Conservation (phyloP, 2,888 invertebrate species). For the Capitulum mitella region DNA sequence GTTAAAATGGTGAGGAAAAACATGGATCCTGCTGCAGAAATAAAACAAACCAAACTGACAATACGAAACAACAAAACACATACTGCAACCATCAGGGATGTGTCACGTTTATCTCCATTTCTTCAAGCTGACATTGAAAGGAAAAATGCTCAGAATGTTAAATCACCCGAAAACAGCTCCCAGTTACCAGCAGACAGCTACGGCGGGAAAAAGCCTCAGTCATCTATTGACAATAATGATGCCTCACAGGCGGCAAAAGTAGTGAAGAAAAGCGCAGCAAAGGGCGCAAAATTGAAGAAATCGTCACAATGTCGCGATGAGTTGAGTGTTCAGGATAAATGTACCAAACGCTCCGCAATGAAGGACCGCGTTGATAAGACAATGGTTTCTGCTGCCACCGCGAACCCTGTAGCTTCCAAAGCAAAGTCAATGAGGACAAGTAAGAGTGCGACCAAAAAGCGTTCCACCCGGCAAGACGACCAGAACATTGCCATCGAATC, state of each 20-base stretch:
- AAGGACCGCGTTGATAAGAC: no score
- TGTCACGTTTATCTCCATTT: background rate
- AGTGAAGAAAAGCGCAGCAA: background rate
- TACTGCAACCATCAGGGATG: no score
- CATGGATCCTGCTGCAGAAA: background rate
- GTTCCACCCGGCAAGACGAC: background rate
- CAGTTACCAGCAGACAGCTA: no score
- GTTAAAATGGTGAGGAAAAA: background rate
- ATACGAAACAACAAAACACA: background rate
- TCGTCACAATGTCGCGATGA: no score
- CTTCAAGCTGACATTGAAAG: background rate
- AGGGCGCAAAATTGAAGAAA: no score
- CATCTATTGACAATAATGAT: no score
- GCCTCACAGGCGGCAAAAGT: no score
- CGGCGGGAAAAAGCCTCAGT: no score
- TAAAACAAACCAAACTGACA: background rate
- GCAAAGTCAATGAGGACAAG: background rate
- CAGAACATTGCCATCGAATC: background rate
- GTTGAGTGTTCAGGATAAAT: background rate
- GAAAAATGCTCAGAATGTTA: background rate
- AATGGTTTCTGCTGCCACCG: background rate
- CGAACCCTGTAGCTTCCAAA: background rate
- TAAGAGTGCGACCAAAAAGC: background rate
- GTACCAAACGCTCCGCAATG: background rate
- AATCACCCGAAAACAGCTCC: no score